A percentile compares a stretch with the other conserved stretches of the same genome.
These are phyloP conservation scores for Cnemophilus loriae DNA, from an alignment of 2,113 vertebrate genomes.

Conservation along the genomic window DNA sequence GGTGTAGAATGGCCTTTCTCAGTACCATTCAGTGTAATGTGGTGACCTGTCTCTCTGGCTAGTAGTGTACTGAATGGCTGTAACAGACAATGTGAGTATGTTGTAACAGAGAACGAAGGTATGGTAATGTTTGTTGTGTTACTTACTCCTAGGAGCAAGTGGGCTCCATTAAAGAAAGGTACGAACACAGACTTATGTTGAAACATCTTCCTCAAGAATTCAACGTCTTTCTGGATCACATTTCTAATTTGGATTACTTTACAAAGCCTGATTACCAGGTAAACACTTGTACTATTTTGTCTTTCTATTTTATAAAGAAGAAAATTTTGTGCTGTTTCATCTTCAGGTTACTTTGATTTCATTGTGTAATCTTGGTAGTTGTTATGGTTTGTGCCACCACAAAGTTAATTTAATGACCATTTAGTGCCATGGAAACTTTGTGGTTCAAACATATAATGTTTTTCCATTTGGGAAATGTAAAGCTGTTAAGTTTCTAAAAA, in stretches of 20 bases:
- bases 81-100: neutral
- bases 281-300: slow-evolving; percentile 10
- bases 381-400: neutral
- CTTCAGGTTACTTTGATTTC: neutral
- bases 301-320: neutral
- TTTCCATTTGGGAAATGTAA: neutral
- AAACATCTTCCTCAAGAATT: slow-evolving; percentile 97
- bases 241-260: slow-evolving; percentile 92
- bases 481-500: neutral
- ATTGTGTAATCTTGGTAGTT: neutral
- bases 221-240: slow-evolving; percentile 89
- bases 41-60: neutral
- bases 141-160: slow-evolving; percentile 87
- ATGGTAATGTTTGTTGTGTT: slow-evolving; percentile 12
- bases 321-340: neutral
- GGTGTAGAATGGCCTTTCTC: neutral
- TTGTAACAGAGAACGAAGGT: neutral
- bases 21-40: neutral
- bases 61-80: neutral
- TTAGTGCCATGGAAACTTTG: neutral
- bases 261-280: slow-evolving; percentile 98
- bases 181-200: slow-evolving; percentile 94
- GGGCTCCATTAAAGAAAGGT: slow-evolving; percentile 94
- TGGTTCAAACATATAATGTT: neutral
- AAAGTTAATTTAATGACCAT: neutral